Percentiles rank a stretch among this genome's conserved stretches.
Evolutionary conservation across 2,113 vertebrate genomes (phyloP).

Genomic region (Lutjanus erythropterus): DNA sequence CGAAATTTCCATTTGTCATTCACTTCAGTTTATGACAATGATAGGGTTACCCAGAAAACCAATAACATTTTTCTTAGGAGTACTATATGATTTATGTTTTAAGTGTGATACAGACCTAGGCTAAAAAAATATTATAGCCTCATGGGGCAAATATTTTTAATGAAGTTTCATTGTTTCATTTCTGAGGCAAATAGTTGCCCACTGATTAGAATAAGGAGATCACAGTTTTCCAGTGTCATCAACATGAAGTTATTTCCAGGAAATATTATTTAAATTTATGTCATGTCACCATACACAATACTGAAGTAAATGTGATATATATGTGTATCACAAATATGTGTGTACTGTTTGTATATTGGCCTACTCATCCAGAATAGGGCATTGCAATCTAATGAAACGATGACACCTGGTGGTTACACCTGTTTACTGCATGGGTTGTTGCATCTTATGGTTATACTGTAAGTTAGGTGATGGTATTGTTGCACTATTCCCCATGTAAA

Average conservation of each 20-base stretch:
- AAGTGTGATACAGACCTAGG: no score
- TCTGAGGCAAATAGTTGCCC: no score
- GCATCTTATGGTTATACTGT: neutral
- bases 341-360: no score
- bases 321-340: neutral
- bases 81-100: no score
- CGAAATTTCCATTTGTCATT: no score
- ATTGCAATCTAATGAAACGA: neutral
- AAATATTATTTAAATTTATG: neutral
- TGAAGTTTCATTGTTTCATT: no score
- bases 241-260: neutral
- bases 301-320: neutral
- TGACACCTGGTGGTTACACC: conserved; percentile 50
- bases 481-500: neutral
- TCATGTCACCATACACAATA: neutral
- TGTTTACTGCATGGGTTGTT: conserved; percentile 15
- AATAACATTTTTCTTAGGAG: no score
- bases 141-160: no score
- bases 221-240: neutral
- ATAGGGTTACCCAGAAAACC: no score
- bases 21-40: no score
- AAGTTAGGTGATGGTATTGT: neutral
- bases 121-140: no score
- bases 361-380: neutral
- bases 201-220: no score